These are phyloP conservation scores for Hemaris fuciformis DNA, from an alignment of 2,888 invertebrate genomes.

Conservation along the genomic window DNA sequence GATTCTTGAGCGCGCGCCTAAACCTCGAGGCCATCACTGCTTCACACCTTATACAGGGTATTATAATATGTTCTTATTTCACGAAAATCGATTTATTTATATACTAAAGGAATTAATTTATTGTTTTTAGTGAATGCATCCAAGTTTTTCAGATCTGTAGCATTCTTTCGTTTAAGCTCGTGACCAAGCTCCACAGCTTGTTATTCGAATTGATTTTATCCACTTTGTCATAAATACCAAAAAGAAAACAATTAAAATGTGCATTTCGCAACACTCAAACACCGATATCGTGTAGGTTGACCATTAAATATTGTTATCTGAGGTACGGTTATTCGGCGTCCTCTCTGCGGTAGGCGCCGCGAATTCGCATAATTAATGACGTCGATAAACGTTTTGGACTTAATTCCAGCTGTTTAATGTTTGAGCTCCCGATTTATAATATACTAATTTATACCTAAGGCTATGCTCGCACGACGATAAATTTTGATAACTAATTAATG, in stretches of 20 bases:
- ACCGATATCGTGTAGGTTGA: slow-evolving; percentile 48
- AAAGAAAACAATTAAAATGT: slow-evolving; percentile 55
- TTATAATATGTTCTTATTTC: no score
- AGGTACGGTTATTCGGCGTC: slow-evolving; percentile 39
- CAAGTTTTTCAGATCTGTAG: background rate
- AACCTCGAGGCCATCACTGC: no score
- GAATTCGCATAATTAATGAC: slow-evolving; percentile 43
- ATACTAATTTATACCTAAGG: no score
- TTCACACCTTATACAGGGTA: no score
- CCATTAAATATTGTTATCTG: slow-evolving; percentile 51
- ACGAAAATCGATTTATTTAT: no score
- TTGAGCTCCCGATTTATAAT: slow-evolving; percentile 1
- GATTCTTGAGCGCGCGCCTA: no score
- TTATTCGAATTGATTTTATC: slow-evolving; percentile 16
- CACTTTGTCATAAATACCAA: slow-evolving; percentile 47
- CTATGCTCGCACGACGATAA: no score
- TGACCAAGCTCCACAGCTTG: background rate
- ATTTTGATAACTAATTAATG: no score
- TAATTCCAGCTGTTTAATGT: slow-evolving; percentile 19
- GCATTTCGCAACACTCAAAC: slow-evolving; percentile 61
- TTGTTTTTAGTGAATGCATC: background rate
- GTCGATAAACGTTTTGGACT: slow-evolving; percentile 32
- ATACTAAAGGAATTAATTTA: no score
- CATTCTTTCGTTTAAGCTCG: background rate
- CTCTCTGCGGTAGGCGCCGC: slow-evolving; percentile 29